Conservation (phyloP, 1,140 invertebrate genomes). For the Pinna nobilis region DNA sequence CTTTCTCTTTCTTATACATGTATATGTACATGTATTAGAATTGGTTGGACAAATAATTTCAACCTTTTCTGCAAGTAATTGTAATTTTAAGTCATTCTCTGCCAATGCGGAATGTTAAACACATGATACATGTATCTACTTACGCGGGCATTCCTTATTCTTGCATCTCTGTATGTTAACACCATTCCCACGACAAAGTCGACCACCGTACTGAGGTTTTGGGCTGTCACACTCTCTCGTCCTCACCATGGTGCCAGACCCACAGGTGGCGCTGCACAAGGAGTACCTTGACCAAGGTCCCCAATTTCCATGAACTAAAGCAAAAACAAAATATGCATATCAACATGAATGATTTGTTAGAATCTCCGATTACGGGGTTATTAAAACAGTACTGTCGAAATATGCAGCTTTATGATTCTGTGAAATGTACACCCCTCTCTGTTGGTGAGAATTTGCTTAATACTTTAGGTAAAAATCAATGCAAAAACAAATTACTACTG, state of each 20-base stretch:
- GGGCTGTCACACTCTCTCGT: conserved; percentile 81
- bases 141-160: conserved; percentile 55
- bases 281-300: conserved; percentile 60
- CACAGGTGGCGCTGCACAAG: conserved; percentile 60
- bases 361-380: too few species aligned
- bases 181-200: conserved; percentile 80
- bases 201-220: conserved; percentile 78
- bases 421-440: too few species aligned
- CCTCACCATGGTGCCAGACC: conserved; percentile 64
- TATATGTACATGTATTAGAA: too few species aligned
- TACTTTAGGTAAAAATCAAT: too few species aligned
- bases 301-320: conserved; percentile 62
- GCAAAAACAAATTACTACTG: too few species aligned
- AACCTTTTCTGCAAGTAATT: not conserved
- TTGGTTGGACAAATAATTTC: too few species aligned
- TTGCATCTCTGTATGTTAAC: conserved; percentile 51
- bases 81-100: not conserved
- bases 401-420: too few species aligned
- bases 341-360: too few species aligned
- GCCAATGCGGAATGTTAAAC: too few species aligned
- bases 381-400: too few species aligned
- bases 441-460: too few species aligned
- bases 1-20: too few species aligned
- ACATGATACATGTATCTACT: conserved; percentile 12
- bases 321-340: not conserved